phyloP scores from a whole-genome alignment of 1,140 invertebrate species.

The Diachasmimorpha longicaudata region DNA sequence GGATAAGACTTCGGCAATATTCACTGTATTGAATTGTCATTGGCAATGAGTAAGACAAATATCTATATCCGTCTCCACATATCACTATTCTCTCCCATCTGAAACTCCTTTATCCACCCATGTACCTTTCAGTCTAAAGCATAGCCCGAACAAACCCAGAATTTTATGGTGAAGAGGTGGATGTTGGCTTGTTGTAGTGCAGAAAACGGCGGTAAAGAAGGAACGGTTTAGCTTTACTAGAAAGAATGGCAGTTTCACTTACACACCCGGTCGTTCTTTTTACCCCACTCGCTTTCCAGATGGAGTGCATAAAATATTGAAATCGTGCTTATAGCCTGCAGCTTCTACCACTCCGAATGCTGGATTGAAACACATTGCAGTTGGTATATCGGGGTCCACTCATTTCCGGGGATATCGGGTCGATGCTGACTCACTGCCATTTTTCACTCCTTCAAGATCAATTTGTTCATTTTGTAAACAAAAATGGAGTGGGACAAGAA shows the following conservation, averaged over 20 bases:
- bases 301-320: constrained; percentile 31
- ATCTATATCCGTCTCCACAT: too few species aligned
- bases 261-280: constrained; percentile 11
- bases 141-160: background rate
- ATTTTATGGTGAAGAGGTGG: background rate
- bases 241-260: constrained; percentile 25
- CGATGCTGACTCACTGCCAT: background rate
- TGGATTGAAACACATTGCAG: constrained; percentile 29
- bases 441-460: too few species aligned
- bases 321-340: constrained; percentile 26
- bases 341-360: constrained; percentile 17
- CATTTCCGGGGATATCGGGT: background rate
- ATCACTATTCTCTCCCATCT: too few species aligned
- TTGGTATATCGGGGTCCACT: constrained; percentile 19
- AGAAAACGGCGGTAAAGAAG: background rate
- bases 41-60: too few species aligned
- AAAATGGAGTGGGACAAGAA: too few species aligned
- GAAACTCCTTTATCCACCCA: background rate
- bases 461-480: too few species aligned
- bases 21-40: too few species aligned
- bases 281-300: constrained; percentile 5
- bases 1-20: too few species aligned
- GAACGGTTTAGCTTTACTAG: constrained; percentile 13
- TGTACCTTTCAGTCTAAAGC: background rate
- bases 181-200: background rate